Conservation (phyloP, 2,888 invertebrate genomes). For the Stegana nigrithorax region DNA sequence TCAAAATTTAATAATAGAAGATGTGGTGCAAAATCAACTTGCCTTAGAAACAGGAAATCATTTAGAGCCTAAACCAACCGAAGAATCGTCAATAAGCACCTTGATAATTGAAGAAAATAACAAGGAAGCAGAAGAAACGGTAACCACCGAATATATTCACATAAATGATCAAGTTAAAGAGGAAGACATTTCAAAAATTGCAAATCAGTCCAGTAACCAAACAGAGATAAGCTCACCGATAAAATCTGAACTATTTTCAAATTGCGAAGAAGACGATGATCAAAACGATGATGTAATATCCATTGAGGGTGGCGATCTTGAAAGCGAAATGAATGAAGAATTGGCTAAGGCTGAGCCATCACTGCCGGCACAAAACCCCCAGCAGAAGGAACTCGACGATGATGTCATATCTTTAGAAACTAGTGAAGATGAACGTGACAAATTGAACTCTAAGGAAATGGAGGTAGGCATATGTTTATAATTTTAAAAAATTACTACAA, state of each 20-base stretch:
- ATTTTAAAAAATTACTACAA: too few species aligned
- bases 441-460: constrained; percentile 35
- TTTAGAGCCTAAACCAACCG: constrained; percentile 34
- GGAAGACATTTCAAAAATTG: too few species aligned
- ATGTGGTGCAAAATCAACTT: background rate
- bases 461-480: constrained; percentile 47
- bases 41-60: constrained; percentile 1
- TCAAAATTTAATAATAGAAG: background rate
- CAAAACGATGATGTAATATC: constrained; percentile 67
- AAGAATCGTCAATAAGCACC: background rate
- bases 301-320: constrained; percentile 65
- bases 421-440: constrained; percentile 58
- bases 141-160: background rate
- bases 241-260: too few species aligned
- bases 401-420: constrained; percentile 61
- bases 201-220: too few species aligned
- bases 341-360: constrained; percentile 37
- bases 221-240: too few species aligned
- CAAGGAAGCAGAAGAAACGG: background rate
- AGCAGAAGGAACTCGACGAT: constrained; percentile 46
- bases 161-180: background rate
- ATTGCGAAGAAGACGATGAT: constrained; percentile 63
- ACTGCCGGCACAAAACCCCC: background rate
- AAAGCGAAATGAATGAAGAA: constrained; percentile 66
- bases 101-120: background rate